Evolutionary conservation across 2,797 vertebrate genomes (phyloP).

Genomic region (Bradypus variegatus): DNA sequence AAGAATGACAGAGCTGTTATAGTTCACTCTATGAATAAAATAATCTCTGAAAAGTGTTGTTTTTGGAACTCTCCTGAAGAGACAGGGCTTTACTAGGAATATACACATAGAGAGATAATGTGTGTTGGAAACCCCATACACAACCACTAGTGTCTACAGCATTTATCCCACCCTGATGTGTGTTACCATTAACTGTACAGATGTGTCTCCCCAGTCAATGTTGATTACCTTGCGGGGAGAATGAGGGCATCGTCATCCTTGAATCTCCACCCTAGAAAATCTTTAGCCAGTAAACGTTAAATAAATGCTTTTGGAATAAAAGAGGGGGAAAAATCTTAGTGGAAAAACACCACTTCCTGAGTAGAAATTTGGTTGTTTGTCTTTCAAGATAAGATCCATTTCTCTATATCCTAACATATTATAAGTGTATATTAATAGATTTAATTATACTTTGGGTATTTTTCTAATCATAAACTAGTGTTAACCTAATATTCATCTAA

Average conservation of each 20-base stretch:
- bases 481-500: neutral
- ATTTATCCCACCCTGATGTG: neutral
- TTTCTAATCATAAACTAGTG: neutral
- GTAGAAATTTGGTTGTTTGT: neutral
- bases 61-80: neutral
- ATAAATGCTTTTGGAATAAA: neutral
- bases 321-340: neutral
- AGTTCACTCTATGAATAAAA: slow-evolving; percentile 23
- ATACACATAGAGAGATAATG: neutral
- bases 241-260: neutral
- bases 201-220: neutral
- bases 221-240: neutral
- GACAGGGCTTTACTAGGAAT: neutral
- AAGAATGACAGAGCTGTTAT: neutral
- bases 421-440: neutral
- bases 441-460: slow-evolving; percentile 13
- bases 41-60: neutral
- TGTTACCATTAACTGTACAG: neutral
- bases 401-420: neutral
- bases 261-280: neutral
- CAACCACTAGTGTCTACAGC: neutral
- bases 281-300: neutral
- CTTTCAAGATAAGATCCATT: slow-evolving; percentile 11
- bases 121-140: neutral
- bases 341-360: neutral